These are phyloP conservation scores for Pangasius djambal DNA, from an alignment of 2,797 vertebrate genomes.

Conservation along the genomic window DNA sequence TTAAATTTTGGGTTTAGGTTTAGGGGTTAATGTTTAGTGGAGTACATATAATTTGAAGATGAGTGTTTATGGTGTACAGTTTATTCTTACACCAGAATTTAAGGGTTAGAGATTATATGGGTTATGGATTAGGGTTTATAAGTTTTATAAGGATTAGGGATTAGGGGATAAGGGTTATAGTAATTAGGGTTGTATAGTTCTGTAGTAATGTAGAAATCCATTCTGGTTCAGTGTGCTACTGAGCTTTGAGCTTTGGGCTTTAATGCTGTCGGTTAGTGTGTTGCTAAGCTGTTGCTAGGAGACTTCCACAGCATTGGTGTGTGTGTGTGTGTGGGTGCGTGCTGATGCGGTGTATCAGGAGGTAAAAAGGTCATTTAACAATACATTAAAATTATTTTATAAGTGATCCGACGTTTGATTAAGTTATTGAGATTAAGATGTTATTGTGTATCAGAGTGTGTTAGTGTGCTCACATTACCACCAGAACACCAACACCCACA, in stretches of 20 bases:
- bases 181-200: neutral
- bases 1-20: neutral
- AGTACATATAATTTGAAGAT: neutral
- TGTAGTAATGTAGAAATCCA: neutral
- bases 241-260: neutral
- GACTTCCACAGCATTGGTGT: neutral
- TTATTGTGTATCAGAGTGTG: neutral
- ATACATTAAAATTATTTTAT: neutral
- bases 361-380: conserved; percentile 6
- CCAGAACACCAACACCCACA: conserved; percentile 20
- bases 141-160: neutral
- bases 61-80: neutral
- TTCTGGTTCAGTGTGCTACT: neutral
- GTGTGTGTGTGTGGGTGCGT: neutral
- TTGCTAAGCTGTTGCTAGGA: conserved; percentile 34
- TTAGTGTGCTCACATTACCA: conserved; percentile 12
- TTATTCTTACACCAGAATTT: neutral
- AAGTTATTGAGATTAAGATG: neutral
- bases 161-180: neutral
- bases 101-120: neutral
- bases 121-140: neutral
- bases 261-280: neutral
- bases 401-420: neutral
- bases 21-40: neutral
- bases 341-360: neutral